Conservation (phyloP, 1,140 invertebrate species). For the Leptinotarsa undecemlineata region DNA sequence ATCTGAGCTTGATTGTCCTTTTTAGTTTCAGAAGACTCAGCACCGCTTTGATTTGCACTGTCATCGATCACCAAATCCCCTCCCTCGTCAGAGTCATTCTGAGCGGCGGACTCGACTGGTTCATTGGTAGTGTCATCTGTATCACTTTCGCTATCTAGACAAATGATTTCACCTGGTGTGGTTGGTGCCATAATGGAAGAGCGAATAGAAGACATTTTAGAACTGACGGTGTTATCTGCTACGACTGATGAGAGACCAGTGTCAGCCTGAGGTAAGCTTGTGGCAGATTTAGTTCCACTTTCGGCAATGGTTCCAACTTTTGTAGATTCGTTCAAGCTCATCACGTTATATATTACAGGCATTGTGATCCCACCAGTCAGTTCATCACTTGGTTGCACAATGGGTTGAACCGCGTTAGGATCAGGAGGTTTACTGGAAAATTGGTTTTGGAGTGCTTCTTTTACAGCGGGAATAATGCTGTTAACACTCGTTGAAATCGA, state of each 20-base stretch:
- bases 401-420: too few relatives aligned
- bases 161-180: neutral
- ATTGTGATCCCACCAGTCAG: neutral
- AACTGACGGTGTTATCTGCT: neutral
- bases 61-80: constrained; percentile 21
- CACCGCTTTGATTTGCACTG: neutral
- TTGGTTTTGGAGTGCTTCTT: too few relatives aligned
- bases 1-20: too few relatives aligned
- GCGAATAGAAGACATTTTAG: neutral
- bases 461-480: neutral
- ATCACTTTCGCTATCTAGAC: constrained; percentile 15
- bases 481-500: neutral
- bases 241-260: neutral
- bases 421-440: too few relatives aligned
- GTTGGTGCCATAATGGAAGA: neutral
- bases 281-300: neutral
- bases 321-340: neutral
- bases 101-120: neutral
- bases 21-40: neutral
- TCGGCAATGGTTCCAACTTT: too few relatives aligned
- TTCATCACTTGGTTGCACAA: neutral
- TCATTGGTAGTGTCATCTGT: neutral
- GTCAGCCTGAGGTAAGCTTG: neutral
- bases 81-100: constrained; percentile 4
- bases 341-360: neutral